Percentiles rank a stretch among this genome's conserved stretches.
phyloP scores from a whole-genome alignment of 2,888 invertebrate species.

The Aphelenchoides bicaudatus region DNA sequence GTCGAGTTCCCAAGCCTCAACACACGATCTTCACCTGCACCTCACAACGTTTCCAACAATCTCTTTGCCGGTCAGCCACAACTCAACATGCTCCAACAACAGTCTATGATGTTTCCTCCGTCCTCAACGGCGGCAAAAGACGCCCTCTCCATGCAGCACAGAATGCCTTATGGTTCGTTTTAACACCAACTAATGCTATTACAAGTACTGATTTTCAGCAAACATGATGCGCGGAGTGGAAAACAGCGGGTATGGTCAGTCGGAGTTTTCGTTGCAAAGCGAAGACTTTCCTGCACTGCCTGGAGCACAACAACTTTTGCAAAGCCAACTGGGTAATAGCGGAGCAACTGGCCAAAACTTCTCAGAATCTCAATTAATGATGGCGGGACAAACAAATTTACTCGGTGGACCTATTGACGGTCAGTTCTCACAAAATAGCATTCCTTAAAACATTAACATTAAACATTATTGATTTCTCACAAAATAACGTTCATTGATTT shows the following conservation, averaged over 20 bases:
- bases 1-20: slow-evolving; percentile 54
- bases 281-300: slow-evolving; percentile 99
- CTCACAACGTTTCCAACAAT: slow-evolving; percentile 11
- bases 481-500: too few relatives aligned
- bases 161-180: slow-evolving; percentile 4
- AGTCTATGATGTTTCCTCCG: not conserved
- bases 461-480: too few relatives aligned
- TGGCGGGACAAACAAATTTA: too few relatives aligned
- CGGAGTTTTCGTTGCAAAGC: slow-evolving; percentile 76
- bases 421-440: too few relatives aligned
- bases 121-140: too few relatives aligned
- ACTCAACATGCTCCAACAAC: not conserved
- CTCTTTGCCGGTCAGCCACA: not conserved
- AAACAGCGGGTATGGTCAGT: slow-evolving; percentile 12
- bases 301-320: slow-evolving; percentile 65
- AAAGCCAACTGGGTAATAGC: not conserved
- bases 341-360: too few relatives aligned
- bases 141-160: not conserved
- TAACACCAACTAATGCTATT: not conserved
- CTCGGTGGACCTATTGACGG: too few relatives aligned
- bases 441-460: too few relatives aligned
- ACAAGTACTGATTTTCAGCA: slow-evolving; percentile 37
- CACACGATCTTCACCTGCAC: slow-evolving; percentile 37
- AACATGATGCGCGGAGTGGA: slow-evolving; percentile 47
- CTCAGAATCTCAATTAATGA: too few relatives aligned